phyloP scores from a whole-genome alignment of 2,113 vertebrate species.

The Tonatia bakeri region DNA sequence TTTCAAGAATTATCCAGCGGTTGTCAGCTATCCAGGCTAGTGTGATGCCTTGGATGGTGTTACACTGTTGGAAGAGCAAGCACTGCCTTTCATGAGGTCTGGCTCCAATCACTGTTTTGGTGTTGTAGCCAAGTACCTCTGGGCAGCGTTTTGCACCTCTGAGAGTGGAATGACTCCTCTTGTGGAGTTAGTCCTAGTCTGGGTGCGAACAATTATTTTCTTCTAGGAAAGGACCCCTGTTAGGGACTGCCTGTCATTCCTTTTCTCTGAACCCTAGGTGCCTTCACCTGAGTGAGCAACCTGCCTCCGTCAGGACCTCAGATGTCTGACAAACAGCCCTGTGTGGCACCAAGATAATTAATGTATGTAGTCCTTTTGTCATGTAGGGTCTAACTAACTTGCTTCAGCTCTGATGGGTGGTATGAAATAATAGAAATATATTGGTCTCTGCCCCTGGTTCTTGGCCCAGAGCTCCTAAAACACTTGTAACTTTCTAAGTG shows the following conservation, averaged over 20 bases:
- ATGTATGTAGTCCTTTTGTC: slow-evolving; percentile 33
- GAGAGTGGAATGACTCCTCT: slow-evolving; percentile 81
- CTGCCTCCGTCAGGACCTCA: not conserved
- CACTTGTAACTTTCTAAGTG: not conserved
- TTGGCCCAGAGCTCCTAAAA: not conserved
- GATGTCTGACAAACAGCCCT: not conserved
- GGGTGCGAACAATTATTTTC: slow-evolving; percentile 73
- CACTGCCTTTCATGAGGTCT: slow-evolving; percentile 42
- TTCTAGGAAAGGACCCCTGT: not conserved
- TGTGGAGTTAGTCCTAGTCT: slow-evolving; percentile 79
- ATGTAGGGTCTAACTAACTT: not conserved
- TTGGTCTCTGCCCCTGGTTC: not conserved
- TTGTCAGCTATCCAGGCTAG: slow-evolving; percentile 78
- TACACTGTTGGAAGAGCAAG: slow-evolving; percentile 81
- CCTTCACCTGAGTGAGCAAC: slow-evolving; percentile 7
- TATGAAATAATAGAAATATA: not conserved
- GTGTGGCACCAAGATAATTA: not conserved
- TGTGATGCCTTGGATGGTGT: slow-evolving; percentile 76
- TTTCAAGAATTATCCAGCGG: slow-evolving; percentile 61
- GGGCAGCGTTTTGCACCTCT: slow-evolving; percentile 72
- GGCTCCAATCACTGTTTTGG: slow-evolving; percentile 69
- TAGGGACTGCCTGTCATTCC: not conserved
- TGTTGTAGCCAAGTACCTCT: not conserved
- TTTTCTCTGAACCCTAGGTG: slow-evolving; percentile 56
- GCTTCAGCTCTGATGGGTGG: not conserved